Evolutionary conservation across 2,797 vertebrate species (phyloP).

Genomic region (Helicolenus hilgendorfi): DNA sequence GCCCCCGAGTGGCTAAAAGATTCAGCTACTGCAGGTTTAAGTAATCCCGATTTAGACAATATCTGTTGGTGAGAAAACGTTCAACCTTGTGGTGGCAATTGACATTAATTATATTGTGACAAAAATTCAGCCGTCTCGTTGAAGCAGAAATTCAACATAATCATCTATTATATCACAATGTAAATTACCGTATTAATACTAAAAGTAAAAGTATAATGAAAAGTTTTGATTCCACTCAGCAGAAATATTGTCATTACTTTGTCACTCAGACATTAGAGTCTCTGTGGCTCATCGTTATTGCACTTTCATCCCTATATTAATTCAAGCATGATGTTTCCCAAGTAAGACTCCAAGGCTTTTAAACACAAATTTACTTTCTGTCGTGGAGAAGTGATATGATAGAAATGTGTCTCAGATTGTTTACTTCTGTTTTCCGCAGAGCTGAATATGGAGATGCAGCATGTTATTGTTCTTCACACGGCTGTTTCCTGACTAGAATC

Average conservation of each 20-base stretch:
- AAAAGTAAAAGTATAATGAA: neutral
- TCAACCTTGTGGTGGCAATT: neutral
- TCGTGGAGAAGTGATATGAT: neutral
- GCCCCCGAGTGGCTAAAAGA: neutral
- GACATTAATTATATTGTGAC: neutral
- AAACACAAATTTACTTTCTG: neutral
- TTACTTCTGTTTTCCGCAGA: neutral
- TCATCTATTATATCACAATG: neutral
- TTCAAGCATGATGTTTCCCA: neutral
- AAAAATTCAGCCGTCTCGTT: neutral
- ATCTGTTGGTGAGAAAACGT: neutral
- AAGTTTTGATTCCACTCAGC: neutral
- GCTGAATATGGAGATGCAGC: constrained; percentile 25
- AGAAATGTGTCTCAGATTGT: constrained; percentile 14
- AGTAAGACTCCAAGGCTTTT: neutral
- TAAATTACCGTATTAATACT: neutral
- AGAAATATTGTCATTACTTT: neutral
- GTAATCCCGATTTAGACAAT: neutral
- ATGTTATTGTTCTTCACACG: constrained; percentile 40
- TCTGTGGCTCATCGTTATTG: neutral
- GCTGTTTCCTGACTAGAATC: constrained; percentile 33
- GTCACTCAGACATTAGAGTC: neutral
- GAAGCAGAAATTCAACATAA: neutral
- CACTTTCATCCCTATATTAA: neutral
- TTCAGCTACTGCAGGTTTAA: neutral